Evolutionary conservation across 2,888 invertebrate genomes (phyloP).

Genomic region (Therioaphis trifolii): DNA sequence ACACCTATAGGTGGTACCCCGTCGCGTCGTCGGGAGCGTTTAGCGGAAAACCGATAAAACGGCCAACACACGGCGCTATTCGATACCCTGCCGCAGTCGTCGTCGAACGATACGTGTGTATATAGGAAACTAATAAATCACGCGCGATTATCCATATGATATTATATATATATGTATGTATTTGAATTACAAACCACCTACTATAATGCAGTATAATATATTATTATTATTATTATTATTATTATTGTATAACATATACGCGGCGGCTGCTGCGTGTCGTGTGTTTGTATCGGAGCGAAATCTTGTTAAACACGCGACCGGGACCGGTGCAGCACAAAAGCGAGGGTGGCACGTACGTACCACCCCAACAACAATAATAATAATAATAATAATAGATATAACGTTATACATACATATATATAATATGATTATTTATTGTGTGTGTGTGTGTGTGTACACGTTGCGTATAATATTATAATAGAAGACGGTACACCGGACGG

Average conservation of each 20-base stretch:
- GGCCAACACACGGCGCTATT: not conserved
- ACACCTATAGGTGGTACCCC: not conserved
- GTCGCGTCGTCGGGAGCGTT: not conserved
- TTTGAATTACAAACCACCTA: not conserved
- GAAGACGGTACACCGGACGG: slow-evolving; percentile 38
- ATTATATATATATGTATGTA: too few relatives aligned
- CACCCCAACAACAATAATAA: not conserved
- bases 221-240: not conserved
- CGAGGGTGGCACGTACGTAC: slow-evolving; percentile 39
- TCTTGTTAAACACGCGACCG: slow-evolving; percentile 60
- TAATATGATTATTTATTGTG: not conserved
- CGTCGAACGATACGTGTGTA: not conserved
- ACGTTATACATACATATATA: slow-evolving; percentile 2
- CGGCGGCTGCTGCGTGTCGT: not conserved
- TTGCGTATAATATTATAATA: slow-evolving; percentile 44
- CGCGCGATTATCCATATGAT: not conserved
- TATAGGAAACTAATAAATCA: slow-evolving; percentile 38
- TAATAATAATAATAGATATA: slow-evolving; percentile 43
- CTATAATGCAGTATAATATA: not conserved
- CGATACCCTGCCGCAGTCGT: slow-evolving; percentile 2
- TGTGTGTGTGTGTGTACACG: not conserved
- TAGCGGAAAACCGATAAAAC: slow-evolving; percentile 26
- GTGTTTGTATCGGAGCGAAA: slow-evolving; percentile 44
- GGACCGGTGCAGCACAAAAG: slow-evolving; percentile 38
- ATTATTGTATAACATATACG: too few relatives aligned